These are phyloP conservation scores for Stichopus horrens DNA, from an alignment of 53 echinoderm and acorn worm species.

Conservation along the genomic window DNA sequence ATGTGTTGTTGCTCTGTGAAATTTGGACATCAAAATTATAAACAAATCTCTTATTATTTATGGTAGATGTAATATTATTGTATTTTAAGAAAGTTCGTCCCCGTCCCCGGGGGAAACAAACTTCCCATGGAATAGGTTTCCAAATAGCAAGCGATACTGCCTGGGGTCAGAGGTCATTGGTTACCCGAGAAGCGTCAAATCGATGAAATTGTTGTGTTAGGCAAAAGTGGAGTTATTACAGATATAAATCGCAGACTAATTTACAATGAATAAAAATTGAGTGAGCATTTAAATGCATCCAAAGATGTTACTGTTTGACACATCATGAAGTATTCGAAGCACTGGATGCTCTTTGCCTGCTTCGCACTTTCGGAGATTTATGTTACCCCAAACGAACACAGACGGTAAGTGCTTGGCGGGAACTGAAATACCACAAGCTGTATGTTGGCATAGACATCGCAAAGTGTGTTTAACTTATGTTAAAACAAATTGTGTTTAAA, in stretches of 20 bases:
- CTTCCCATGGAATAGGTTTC: not conserved
- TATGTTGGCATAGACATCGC: not conserved
- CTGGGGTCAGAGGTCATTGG: conserved; percentile 12
- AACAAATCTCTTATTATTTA: not conserved
- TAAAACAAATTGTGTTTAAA: no score
- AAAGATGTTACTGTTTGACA: no score
- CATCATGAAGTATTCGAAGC: no score
- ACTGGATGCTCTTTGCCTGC: no score
- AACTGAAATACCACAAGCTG: conserved; percentile 1
- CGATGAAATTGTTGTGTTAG: conserved; percentile 5
- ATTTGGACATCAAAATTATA: not conserved
- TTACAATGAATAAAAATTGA: not conserved
- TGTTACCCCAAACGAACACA: conserved; percentile 21
- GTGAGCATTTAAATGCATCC: not conserved
- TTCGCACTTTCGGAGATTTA: conserved; percentile 8
- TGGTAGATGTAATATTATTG: not conserved
- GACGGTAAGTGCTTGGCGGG: conserved; percentile 38
- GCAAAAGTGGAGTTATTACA: not conserved
- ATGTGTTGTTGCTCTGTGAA: no score
- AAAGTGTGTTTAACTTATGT: no score
- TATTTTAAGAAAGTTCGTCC: not conserved
- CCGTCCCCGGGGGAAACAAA: not conserved
- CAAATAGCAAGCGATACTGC: not conserved
- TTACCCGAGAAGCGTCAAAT: conserved; percentile 1
- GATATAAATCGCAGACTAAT: not conserved